Percentiles rank a stretch among this genome's conserved stretches.
These are phyloP conservation scores for Calyptomena viridis DNA, from an alignment of 2,113 vertebrate species.

Conservation along the genomic window DNA sequence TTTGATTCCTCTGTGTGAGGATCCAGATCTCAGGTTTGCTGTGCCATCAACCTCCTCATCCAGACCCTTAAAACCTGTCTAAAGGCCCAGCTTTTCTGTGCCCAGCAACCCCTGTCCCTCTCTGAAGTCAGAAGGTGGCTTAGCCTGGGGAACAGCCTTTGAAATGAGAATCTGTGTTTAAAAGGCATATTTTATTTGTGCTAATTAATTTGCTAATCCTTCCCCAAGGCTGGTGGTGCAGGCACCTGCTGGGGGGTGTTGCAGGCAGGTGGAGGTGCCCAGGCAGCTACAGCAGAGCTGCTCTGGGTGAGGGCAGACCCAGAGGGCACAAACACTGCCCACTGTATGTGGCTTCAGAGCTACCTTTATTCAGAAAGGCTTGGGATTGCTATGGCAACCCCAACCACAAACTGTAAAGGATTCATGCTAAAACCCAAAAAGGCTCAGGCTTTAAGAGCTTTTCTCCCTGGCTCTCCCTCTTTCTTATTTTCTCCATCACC, in stretches of 20 bases:
- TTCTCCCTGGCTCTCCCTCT: neutral
- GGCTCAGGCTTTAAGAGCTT: neutral
- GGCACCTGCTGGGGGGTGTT: neutral
- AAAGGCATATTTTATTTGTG: neutral
- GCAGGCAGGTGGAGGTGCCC: neutral
- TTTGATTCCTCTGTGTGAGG: neutral
- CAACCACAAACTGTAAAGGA: neutral
- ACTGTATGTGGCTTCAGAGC: neutral
- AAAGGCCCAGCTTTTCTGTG: neutral
- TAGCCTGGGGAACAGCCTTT: neutral
- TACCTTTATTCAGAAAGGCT: neutral
- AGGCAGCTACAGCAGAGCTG: neutral
- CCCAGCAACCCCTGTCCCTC: neutral
- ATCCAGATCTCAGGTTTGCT: neutral
- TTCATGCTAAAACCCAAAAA: neutral
- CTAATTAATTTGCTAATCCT: neutral
- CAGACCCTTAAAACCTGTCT: neutral
- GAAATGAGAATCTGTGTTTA: neutral
- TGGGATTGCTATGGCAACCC: neutral
- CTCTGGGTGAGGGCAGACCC: neutral
- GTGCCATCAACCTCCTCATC: neutral
- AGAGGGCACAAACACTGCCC: neutral
- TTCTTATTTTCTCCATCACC: neutral
- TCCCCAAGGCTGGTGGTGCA: neutral
- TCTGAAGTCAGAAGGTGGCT: neutral